A percentile compares a stretch with the other conserved stretches of the same genome.
Conservation (phyloP, 2,113 vertebrate species). For the Sinocyclocheilus anophthalmus region DNA sequence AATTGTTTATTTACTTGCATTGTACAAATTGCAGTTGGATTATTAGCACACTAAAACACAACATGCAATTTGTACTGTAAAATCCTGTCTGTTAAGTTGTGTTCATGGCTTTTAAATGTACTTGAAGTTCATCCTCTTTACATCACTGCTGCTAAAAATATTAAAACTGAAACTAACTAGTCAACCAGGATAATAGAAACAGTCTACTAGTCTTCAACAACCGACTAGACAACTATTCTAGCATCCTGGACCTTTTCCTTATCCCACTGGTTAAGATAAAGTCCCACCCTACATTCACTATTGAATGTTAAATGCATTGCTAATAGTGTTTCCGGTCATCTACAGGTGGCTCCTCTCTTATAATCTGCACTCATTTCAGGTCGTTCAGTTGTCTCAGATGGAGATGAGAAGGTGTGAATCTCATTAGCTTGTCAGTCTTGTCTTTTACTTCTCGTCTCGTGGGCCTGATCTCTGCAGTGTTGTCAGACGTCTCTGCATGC, state of each 20-base stretch:
- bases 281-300: too few species aligned
- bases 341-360: not conserved
- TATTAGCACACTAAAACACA: not conserved
- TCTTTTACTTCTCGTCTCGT: not conserved
- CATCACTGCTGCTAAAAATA: not conserved
- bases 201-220: not conserved
- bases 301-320: not conserved
- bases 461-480: constrained; percentile 10
- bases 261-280: too few species aligned
- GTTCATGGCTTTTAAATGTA: not conserved
- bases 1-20: not conserved
- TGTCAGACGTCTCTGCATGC: constrained; percentile 31
- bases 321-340: not conserved
- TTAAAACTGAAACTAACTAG: not conserved
- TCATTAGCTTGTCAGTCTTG: constrained; percentile 22
- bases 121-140: not conserved
- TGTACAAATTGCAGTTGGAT: not conserved
- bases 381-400: not conserved
- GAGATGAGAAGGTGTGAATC: constrained; percentile 30
- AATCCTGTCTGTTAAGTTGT: not conserved
- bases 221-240: too few species aligned
- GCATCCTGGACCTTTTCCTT: too few species aligned
- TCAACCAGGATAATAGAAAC: not conserved
- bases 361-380: not conserved
- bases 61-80: not conserved